A percentile compares a stretch with the other conserved stretches of the same genome.
phyloP scores from a whole-genome alignment of 23 tunicate genomes.

The Styela plicata region DNA sequence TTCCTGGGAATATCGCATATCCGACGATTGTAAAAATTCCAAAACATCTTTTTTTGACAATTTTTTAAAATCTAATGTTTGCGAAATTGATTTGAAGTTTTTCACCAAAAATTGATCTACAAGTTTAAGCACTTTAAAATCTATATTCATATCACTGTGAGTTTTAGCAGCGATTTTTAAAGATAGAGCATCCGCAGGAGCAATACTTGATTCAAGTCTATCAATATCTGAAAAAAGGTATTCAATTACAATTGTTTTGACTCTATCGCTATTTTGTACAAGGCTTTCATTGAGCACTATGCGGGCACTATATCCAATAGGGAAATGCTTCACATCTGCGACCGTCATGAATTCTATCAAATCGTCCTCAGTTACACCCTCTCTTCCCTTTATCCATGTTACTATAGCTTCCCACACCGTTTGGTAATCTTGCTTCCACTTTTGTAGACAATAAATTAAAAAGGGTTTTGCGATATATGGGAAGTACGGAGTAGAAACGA shows the following conservation, averaged over 20 bases:
- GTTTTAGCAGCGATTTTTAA: not conserved
- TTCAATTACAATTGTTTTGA: not conserved
- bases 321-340: not conserved
- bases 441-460: not conserved
- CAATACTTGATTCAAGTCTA: not conserved
- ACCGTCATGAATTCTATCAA: not conserved
- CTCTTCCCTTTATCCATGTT: not conserved
- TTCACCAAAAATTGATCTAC: not conserved
- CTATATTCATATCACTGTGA: not conserved
- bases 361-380: not conserved
- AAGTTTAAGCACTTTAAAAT: not conserved
- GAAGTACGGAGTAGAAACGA: not conserved
- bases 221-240: not conserved
- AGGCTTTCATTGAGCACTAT: not conserved
- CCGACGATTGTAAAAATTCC: not conserved
- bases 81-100: not conserved
- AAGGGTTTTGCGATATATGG: not conserved
- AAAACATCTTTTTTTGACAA: not conserved
- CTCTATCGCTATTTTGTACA: not conserved
- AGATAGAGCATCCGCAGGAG: not conserved
- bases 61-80: not conserved
- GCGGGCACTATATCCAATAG: not conserved
- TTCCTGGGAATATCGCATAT: not conserved
- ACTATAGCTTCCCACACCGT: not conserved
- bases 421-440: not conserved